Evolutionary conservation across 2,797 vertebrate genomes (phyloP).

Genomic region (Tinamus major): DNA sequence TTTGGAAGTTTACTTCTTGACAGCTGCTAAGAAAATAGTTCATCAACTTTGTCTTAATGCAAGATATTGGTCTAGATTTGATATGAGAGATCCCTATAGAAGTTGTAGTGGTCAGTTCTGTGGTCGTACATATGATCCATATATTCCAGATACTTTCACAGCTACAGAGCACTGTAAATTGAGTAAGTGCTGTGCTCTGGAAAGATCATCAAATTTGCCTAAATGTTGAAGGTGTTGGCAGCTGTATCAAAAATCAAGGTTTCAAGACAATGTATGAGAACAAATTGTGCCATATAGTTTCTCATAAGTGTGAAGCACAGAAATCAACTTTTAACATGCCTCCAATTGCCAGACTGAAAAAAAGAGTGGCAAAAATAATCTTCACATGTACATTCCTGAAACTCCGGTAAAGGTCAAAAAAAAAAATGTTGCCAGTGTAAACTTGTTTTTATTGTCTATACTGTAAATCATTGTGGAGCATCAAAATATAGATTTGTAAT

Average conservation of each 20-base stretch:
- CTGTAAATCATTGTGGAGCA: background rate
- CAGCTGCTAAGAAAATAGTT: background rate
- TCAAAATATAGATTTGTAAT: background rate
- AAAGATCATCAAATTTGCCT: background rate
- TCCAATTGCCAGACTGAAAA: background rate
- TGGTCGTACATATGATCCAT: rapidly evolving
- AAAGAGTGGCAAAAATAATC: background rate
- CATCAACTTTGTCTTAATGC: background rate
- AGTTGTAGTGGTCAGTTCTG: background rate
- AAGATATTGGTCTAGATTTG: background rate
- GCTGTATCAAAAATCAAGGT: background rate
- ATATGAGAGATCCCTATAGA: background rate
- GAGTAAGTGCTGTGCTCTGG: background rate
- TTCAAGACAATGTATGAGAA: background rate
- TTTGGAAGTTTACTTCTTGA: background rate
- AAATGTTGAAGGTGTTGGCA: background rate
- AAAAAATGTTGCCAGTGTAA: background rate
- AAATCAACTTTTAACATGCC: background rate
- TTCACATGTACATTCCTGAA: background rate
- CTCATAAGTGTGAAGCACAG: background rate
- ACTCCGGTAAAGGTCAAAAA: background rate
- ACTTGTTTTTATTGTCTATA: background rate
- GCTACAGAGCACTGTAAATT: background rate
- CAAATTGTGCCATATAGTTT: no score
- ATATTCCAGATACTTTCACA: background rate